phyloP scores from a whole-genome alignment of 2,888 invertebrate species.

The Lithophane ornitopus region DNA sequence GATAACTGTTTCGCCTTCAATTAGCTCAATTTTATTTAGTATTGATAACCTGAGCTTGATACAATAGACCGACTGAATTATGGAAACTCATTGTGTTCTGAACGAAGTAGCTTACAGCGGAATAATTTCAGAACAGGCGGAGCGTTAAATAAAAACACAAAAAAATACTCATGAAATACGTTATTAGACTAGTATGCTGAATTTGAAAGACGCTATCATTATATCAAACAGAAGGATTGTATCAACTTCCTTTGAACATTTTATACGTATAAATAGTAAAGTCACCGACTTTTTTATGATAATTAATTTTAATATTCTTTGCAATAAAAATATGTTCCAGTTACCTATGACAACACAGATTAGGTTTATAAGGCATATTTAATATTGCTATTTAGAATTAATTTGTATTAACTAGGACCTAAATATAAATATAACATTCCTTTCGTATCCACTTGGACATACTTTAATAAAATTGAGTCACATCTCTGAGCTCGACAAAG shows the following conservation, averaged over 20 bases:
- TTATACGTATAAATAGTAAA: conserved; percentile 19
- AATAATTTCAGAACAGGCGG: conserved; percentile 46
- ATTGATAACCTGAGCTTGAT: neutral
- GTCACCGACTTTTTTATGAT: conserved; percentile 3
- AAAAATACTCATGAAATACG: conserved; percentile 26
- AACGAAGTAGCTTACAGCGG: conserved; percentile 22
- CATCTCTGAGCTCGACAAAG: conserved; percentile 6
- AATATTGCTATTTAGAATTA: neutral
- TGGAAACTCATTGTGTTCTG: conserved; percentile 15
- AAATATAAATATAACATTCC: neutral
- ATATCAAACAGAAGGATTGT: conserved; percentile 7
- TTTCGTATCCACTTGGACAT: neutral
- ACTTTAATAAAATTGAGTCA: conserved; percentile 10
- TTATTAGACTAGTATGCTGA: conserved; percentile 10
- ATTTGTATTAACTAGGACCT: neutral
- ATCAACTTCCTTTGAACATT: conserved; percentile 33
- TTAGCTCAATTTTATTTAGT: conserved; percentile 42
- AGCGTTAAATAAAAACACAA: conserved; percentile 44
- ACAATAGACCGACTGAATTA: conserved; percentile 27
- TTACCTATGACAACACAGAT: neutral
- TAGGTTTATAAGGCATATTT: neutral
- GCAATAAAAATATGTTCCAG: conserved; percentile 4
- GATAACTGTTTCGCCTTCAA: conserved; percentile 27
- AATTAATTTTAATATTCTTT: conserved; percentile 5
- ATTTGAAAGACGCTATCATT: conserved; percentile 13